Conservation (phyloP, 1,140 invertebrate species). For the Sipha flava region DNA sequence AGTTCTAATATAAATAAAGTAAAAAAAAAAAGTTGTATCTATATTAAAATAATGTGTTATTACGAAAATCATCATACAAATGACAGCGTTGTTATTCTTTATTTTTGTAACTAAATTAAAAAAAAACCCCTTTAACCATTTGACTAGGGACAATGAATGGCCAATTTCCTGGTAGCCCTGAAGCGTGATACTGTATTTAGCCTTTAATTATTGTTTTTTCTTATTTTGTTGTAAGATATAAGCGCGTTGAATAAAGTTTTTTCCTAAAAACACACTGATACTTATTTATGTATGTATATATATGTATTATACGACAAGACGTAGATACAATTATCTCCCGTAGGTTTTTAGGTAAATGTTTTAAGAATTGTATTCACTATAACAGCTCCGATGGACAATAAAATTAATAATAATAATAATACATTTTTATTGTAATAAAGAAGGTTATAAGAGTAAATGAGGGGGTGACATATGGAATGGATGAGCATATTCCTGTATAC, state of each 20-base stretch:
- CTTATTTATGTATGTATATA: not conserved
- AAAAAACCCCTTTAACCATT: constrained; percentile 6
- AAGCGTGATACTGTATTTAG: not conserved
- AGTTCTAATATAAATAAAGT: too few species aligned
- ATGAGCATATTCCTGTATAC: too few species aligned
- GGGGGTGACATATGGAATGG: too few species aligned
- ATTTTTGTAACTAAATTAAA: constrained; percentile 9
- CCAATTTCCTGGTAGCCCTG: constrained; percentile 16
- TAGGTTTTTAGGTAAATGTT: not conserved
- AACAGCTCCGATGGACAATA: too few species aligned
- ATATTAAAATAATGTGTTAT: too few species aligned
- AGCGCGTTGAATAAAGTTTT: not conserved
- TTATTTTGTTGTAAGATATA: not conserved
- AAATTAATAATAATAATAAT: too few species aligned
- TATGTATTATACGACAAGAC: not conserved
- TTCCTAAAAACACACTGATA: not conserved
- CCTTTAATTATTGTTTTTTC: not conserved
- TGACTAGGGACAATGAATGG: not conserved
- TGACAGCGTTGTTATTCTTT: not conserved
- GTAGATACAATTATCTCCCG: not conserved
- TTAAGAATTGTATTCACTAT: too few species aligned
- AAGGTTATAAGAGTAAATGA: too few species aligned
- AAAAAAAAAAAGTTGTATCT: too few species aligned
- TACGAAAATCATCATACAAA: constrained; percentile 1
- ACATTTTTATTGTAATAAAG: too few species aligned